These are phyloP conservation scores for Orestias chungarensis DNA, from an alignment of 2,797 vertebrate genomes.

Conservation along the genomic window DNA sequence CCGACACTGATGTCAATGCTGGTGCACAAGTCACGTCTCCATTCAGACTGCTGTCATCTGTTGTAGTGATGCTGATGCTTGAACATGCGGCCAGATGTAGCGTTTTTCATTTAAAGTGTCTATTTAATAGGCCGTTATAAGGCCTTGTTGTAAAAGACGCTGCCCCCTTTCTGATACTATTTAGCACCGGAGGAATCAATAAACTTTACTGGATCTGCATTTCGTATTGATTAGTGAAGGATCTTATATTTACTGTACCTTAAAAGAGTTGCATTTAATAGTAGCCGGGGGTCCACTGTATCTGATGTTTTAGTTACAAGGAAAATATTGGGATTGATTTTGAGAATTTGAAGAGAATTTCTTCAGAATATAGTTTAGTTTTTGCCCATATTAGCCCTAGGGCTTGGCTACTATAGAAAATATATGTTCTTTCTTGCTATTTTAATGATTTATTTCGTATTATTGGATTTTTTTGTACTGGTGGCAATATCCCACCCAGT, in stretches of 20 bases:
- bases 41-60: constrained; percentile 18
- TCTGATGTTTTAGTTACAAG: constrained; percentile 8
- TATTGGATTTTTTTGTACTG: not conserved
- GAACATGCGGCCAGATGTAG: constrained; percentile 19
- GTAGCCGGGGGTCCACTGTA: constrained; percentile 26
- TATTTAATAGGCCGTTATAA: constrained; percentile 16
- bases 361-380: not conserved
- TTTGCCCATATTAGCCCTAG: not conserved
- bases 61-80: constrained; percentile 25
- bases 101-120: constrained; percentile 30
- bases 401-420: not conserved
- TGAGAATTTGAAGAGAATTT: not conserved
- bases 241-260: constrained; percentile 30
- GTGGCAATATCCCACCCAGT: not conserved
- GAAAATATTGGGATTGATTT: constrained; percentile 6
- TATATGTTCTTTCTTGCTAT: not conserved
- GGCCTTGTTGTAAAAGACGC: constrained; percentile 25
- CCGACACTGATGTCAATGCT: not conserved
- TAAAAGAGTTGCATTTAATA: constrained; percentile 26
- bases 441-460: not conserved
- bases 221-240: constrained; percentile 49
- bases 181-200: constrained; percentile 52
- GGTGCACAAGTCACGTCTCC: constrained; percentile 10
- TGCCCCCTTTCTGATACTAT: constrained; percentile 11
- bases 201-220: constrained; percentile 26